phyloP scores from a whole-genome alignment of 2,113 vertebrate species.

The Nestor notabilis region DNA sequence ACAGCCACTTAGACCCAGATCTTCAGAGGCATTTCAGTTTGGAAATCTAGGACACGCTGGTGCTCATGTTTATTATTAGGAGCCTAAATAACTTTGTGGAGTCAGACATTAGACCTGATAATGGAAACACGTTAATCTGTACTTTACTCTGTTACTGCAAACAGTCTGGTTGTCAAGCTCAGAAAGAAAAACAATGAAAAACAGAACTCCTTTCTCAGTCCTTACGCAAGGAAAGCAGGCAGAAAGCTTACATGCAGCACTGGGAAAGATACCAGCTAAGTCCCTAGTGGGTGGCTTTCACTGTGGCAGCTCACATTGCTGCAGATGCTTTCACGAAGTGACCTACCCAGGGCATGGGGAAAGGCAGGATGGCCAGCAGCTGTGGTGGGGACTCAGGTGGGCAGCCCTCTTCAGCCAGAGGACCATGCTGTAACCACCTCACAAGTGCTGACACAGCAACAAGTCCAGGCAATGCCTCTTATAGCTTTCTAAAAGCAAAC shows the following conservation, averaged over 20 bases:
- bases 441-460: background rate
- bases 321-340: background rate
- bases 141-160: background rate
- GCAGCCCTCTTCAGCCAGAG: background rate
- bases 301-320: background rate
- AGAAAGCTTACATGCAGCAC: background rate
- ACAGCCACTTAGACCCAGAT: background rate
- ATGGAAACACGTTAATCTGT: background rate
- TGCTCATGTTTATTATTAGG: background rate
- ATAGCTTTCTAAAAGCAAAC: background rate
- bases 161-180: background rate
- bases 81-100: background rate
- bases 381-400: too few relatives aligned
- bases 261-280: background rate
- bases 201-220: background rate
- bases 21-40: background rate
- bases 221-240: background rate
- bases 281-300: background rate
- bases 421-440: background rate
- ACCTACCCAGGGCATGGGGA: background rate
- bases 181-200: background rate
- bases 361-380: fast-evolving
- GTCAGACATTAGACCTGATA: background rate
- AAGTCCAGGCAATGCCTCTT: background rate
- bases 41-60: background rate